phyloP scores from a whole-genome alignment of 1,140 invertebrate species.

The Schlechtendalia chinensis region DNA sequence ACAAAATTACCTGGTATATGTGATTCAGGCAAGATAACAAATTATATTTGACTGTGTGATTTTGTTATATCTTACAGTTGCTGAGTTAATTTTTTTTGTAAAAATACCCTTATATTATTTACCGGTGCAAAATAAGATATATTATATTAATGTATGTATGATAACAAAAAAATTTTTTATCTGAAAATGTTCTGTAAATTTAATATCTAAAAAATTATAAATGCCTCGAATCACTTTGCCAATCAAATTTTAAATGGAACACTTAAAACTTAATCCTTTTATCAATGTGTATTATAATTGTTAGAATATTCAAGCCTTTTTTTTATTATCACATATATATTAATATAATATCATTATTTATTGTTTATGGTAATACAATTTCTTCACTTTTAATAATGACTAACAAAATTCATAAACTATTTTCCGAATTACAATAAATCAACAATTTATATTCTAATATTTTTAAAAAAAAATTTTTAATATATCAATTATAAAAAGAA shows the following conservation, averaged over 20 bases:
- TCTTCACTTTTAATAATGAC: not conserved
- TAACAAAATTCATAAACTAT: not conserved
- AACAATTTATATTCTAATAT: no score
- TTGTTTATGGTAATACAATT: not conserved
- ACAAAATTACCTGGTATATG: conserved; percentile 66
- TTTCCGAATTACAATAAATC: not conserved
- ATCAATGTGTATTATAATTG: conserved; percentile 40
- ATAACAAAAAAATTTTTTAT: not conserved
- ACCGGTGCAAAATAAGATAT: not conserved
- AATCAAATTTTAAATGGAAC: not conserved
- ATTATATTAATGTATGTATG: not conserved
- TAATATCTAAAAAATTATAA: not conserved
- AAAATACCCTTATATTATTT: not conserved
- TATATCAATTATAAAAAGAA: no score
- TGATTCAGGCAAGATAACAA: conserved; percentile 52
- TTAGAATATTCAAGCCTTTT: not conserved
- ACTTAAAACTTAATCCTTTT: not conserved
- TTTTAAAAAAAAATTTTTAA: no score
- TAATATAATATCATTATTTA: not conserved
- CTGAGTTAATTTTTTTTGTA: conserved; percentile 11
- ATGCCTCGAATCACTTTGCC: conserved; percentile 34
- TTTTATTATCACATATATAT: not conserved
- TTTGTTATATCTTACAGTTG: conserved; percentile 38
- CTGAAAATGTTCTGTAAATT: not conserved
- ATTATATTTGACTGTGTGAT: conserved; percentile 52